Conservation (phyloP, 2,113 vertebrate species). For the Beaufortia kweichowensis region DNA sequence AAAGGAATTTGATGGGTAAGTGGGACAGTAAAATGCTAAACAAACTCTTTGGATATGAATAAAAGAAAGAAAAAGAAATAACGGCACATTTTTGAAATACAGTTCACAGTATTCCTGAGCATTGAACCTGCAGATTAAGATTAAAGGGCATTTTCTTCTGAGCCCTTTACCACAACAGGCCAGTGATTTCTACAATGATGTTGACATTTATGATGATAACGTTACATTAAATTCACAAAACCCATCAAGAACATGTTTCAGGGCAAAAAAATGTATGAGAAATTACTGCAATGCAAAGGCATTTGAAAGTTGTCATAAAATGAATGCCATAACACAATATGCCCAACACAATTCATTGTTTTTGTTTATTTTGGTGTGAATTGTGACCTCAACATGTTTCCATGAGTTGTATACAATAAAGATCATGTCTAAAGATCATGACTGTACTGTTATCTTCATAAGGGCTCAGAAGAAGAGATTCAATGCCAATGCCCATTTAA, state of each 20-base stretch:
- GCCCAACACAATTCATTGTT: not conserved
- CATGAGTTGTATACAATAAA: not conserved
- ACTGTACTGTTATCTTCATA: not conserved
- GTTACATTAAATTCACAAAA: not conserved
- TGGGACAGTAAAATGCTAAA: conserved; percentile 1
- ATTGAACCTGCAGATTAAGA: conserved; percentile 37
- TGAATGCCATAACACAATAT: too few species aligned
- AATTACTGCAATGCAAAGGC: not conserved
- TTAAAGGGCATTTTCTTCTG: conserved; percentile 17
- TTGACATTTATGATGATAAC: not conserved
- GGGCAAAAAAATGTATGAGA: not conserved
- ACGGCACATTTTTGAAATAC: conserved; percentile 4
- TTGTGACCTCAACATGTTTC: not conserved
- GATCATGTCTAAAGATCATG: not conserved
- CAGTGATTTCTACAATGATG: not conserved
- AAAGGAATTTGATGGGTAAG: not conserved
- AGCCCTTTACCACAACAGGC: not conserved
- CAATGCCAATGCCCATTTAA: conserved; percentile 3
- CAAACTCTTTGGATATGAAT: not conserved
- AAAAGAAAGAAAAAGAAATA: not conserved
- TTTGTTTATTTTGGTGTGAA: not conserved
- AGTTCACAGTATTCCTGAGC: conserved; percentile 56
- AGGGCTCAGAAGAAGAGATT: not conserved
- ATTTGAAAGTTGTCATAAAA: too few species aligned
- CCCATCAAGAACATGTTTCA: too few species aligned